These are phyloP conservation scores for Triplophysa bombifrons DNA, from an alignment of 2,797 vertebrate genomes.

Conservation along the genomic window DNA sequence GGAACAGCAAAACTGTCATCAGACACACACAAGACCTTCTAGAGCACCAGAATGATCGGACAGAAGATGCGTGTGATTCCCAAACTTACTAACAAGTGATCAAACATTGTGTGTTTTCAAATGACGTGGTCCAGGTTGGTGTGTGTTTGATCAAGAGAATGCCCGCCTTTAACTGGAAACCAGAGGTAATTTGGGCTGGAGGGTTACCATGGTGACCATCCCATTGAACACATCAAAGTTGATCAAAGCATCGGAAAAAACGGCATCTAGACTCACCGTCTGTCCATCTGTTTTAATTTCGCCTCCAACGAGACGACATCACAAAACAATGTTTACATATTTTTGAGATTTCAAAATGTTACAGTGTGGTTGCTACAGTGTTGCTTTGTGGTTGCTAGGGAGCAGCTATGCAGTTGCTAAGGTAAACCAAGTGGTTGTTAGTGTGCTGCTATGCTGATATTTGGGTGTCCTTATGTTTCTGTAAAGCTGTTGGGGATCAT, in stretches of 20 bases:
- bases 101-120: neutral
- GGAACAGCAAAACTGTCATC: neutral
- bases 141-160: slow-evolving; percentile 56
- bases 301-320: neutral
- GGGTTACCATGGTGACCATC: slow-evolving; percentile 81
- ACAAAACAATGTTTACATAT: too few relatives aligned
- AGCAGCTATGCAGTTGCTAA: neutral
- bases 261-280: neutral
- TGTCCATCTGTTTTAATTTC: slow-evolving; percentile 5
- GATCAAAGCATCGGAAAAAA: slow-evolving; percentile 23
- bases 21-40: neutral
- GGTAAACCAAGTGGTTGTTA: neutral
- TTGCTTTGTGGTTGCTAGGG: neutral
- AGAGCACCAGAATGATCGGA: neutral
- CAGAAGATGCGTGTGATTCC: neutral
- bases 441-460: neutral
- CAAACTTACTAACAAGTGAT: neutral
- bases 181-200: slow-evolving; percentile 67
- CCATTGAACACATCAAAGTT: slow-evolving; percentile 69
- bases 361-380: neutral
- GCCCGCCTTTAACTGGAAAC: slow-evolving; percentile 64
- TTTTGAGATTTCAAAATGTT: too few relatives aligned
- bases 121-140: slow-evolving; percentile 14
- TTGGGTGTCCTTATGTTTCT: too few relatives aligned
- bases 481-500: too few relatives aligned